Percentiles rank a stretch among this genome's conserved stretches.
Conservation (phyloP, 2,113 vertebrate genomes). For the Dicerorhinus sumatrensis region DNA sequence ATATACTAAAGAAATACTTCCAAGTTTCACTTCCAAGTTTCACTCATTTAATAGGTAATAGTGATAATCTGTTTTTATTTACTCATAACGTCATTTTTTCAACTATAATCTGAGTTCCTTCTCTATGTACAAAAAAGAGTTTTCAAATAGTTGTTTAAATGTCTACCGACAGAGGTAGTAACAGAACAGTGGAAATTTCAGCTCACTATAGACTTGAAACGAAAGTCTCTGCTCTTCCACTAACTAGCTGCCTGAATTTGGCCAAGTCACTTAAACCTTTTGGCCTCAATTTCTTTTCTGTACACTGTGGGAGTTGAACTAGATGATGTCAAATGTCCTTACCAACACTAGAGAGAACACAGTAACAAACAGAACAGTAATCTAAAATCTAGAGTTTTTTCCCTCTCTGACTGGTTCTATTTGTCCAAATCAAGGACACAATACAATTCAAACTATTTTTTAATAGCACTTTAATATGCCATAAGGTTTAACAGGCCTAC, state of each 20-base stretch:
- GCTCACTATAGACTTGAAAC: neutral
- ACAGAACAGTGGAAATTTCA: neutral
- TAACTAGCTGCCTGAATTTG: conserved; percentile 2
- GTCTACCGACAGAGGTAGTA: neutral
- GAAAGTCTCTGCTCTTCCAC: neutral
- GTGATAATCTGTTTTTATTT: neutral
- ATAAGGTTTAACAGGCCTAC: neutral
- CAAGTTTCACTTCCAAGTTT: conserved; percentile 3
- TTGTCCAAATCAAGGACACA: neutral
- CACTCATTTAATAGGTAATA: conserved; percentile 34
- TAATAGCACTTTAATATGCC: neutral
- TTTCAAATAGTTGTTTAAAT: neutral
- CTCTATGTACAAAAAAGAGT: neutral
- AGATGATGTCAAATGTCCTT: neutral
- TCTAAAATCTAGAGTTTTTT: neutral
- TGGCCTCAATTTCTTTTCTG: neutral
- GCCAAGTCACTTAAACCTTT: conserved; percentile 4
- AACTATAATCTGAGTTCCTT: neutral
- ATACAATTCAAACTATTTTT: neutral
- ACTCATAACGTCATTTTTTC: neutral
- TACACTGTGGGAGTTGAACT: neutral
- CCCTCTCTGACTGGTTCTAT: neutral
- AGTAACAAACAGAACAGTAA: conserved; percentile 1
- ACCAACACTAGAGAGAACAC: neutral
- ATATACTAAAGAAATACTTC: conserved; percentile 48